Evolutionary conservation across 2,113 vertebrate species (phyloP).

Genomic region (Recurvirostra avosetta): DNA sequence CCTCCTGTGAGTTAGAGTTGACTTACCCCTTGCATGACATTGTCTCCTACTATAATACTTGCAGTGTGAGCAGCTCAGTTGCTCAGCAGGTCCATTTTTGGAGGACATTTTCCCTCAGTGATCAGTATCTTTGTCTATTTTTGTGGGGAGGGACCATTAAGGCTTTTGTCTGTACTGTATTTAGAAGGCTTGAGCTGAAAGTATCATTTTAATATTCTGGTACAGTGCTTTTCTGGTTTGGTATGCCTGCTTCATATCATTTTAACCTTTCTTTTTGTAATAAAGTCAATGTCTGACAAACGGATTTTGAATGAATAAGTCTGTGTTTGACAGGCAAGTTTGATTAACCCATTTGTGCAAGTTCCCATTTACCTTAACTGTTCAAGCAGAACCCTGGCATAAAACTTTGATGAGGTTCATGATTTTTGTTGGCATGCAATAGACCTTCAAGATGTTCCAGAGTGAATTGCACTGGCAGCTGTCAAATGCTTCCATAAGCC

Average conservation of each 20-base stretch:
- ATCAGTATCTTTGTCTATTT: not conserved
- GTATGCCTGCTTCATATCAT: not conserved
- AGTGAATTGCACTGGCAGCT: constrained; percentile 23
- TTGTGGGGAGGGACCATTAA: not conserved
- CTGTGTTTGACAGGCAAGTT: not conserved
- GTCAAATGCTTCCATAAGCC: constrained; percentile 27
- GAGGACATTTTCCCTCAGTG: not conserved
- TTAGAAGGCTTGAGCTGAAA: not conserved
- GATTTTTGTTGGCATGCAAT: constrained; percentile 35
- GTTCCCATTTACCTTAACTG: constrained; percentile 10
- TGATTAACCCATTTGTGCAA: constrained; percentile 18
- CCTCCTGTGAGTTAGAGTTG: not conserved
- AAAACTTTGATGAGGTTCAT: constrained; percentile 41
- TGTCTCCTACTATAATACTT: not conserved
- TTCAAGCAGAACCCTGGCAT: constrained; percentile 41
- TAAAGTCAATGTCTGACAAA: not conserved
- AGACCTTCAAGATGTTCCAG: constrained; percentile 32
- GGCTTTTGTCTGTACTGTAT: not conserved
- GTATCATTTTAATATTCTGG: not conserved
- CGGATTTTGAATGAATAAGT: not conserved
- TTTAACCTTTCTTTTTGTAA: not conserved
- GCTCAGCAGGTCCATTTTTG: not conserved
- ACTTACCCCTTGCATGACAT: not conserved
- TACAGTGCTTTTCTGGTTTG: not conserved
- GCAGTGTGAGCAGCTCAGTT: not conserved